These are phyloP conservation scores for Planiliza haematocheilus DNA, from an alignment of 2,113 vertebrate species.

Conservation along the genomic window DNA sequence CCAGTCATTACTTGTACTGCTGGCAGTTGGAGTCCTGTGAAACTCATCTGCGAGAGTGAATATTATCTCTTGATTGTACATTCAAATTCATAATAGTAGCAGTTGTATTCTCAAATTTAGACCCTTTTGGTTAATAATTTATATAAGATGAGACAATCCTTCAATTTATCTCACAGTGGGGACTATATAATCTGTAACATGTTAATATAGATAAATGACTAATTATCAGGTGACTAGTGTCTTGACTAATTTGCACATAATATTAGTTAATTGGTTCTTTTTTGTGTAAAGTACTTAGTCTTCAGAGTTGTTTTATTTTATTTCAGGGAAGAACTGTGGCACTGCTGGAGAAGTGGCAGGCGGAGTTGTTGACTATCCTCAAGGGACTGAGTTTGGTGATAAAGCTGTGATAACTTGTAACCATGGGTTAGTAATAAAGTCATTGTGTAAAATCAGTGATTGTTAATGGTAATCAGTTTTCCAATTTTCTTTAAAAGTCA, in stretches of 20 bases:
- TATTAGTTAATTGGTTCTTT: fast-evolving
- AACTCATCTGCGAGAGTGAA: conserved; percentile 55
- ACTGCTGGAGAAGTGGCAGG: fast-evolving
- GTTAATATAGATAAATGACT: not conserved
- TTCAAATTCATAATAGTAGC: not conserved
- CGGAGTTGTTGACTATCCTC: fast-evolving
- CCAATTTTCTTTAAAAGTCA: too few species aligned
- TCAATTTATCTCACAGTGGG: too few species aligned
- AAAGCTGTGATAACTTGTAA: fast-evolving
- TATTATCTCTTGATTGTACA: not conserved
- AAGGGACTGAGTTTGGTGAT: conserved; percentile 28
- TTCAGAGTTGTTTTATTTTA: not conserved
- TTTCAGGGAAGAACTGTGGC: conserved; percentile 54
- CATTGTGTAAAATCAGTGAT: not conserved
- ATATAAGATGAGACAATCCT: too few species aligned
- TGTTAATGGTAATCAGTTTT: too few species aligned
- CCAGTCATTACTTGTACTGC: fast-evolving
- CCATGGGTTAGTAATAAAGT: conserved; percentile 8
- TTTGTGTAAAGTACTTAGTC: not conserved
- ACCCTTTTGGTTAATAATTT: not conserved
- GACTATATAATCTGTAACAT: too few species aligned
- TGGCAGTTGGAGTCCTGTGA: conserved; percentile 46
- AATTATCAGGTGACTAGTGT: not conserved
- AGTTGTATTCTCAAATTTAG: not conserved
- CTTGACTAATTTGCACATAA: not conserved